Evolutionary conservation across 92 coral and sea anemone species (phyloP).

Genomic region (Porites divaricata): DNA sequence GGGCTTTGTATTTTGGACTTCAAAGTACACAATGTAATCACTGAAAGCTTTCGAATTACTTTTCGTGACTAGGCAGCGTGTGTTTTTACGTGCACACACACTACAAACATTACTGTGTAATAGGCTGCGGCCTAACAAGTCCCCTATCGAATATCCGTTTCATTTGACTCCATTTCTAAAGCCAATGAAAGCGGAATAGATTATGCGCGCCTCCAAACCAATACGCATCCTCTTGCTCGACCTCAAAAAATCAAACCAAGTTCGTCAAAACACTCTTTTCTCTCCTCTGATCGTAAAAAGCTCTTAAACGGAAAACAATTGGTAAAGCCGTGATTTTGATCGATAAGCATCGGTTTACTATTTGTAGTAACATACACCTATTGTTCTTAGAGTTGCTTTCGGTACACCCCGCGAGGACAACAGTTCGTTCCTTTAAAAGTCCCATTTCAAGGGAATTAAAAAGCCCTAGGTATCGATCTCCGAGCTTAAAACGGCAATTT

Average conservation of each 20-base stretch:
- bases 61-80: conserved; percentile 79
- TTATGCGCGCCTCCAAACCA: conserved; percentile 22
- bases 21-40: conserved; percentile 53
- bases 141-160: conserved; percentile 81
- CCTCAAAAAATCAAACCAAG: conserved; percentile 13
- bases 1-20: conserved; percentile 14
- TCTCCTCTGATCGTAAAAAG: conserved; percentile 25
- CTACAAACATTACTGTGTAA: conserved; percentile 84
- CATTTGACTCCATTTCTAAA: conserved; percentile 67
- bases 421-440: conserved; percentile 27
- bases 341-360: conserved; percentile 86
- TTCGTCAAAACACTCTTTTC: conserved; percentile 24
- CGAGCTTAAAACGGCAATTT: neutral
- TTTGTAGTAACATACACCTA: conserved; percentile 81
- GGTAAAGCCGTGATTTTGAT: conserved; percentile 74
- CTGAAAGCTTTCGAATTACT: conserved; percentile 59
- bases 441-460: conserved; percentile 42
- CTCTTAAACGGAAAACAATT: conserved; percentile 44
- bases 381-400: conserved; percentile 78
- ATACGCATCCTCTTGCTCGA: neutral
- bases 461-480: conserved; percentile 9
- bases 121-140: conserved; percentile 65
- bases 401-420: conserved; percentile 60
- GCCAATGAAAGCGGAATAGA: conserved; percentile 58
- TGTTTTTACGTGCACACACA: conserved; percentile 73